Conservation (phyloP, 1,140 invertebrate species). For the Hydropsyche tenuis region DNA sequence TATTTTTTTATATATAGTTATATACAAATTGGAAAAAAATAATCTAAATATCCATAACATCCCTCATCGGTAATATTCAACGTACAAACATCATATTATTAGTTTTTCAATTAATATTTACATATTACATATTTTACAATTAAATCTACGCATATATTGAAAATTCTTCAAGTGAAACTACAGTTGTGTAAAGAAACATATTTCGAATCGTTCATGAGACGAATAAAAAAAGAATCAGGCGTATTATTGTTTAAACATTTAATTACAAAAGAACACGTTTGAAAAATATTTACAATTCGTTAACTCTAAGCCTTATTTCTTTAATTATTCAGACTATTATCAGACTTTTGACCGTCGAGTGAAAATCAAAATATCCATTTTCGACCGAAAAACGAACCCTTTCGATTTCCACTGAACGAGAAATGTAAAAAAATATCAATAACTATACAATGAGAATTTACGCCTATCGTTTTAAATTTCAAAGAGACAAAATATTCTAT, state of each 20-base stretch:
- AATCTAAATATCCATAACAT: slow-evolving; percentile 13
- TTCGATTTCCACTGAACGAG: background rate
- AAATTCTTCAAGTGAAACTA: background rate
- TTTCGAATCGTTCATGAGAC: too few relatives aligned
- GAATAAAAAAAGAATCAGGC: too few relatives aligned
- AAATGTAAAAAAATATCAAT: slow-evolving; percentile 21
- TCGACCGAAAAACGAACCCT: background rate
- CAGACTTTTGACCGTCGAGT: slow-evolving; percentile 29
- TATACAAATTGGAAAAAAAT: slow-evolving; percentile 17
- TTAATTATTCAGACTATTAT: slow-evolving; percentile 36
- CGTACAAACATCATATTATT: background rate
- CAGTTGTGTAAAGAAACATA: too few relatives aligned
- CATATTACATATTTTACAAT: background rate
- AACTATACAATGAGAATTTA: slow-evolving; percentile 2
- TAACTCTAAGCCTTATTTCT: background rate
- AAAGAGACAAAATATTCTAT: too few relatives aligned
- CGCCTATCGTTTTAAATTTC: background rate
- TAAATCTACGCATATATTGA: background rate
- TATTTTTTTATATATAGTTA: background rate
- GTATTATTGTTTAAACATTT: too few relatives aligned
- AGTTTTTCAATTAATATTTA: slow-evolving; percentile 7
- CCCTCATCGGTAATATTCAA: background rate
- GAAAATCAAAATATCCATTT: background rate
- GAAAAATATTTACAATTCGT: slow-evolving; percentile 18
- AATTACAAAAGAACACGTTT: slow-evolving; percentile 6